Conservation (phyloP, 2,888 invertebrate species). For the Ashinkailepas kermadecensis region DNA sequence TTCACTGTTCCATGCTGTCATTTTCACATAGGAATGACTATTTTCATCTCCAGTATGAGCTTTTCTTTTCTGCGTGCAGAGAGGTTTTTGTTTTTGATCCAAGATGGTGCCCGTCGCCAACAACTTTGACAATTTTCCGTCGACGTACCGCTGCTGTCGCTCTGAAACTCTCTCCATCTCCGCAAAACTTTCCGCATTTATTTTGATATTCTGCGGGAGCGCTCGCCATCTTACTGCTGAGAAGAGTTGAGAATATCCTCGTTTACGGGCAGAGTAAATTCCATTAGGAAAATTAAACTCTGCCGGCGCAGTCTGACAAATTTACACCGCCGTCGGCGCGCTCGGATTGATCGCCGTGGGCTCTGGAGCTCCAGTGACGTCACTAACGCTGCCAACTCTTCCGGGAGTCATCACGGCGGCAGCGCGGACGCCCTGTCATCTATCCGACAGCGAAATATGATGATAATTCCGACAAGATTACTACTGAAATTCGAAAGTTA, state of each 20-base stretch:
- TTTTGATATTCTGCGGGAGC: conserved; percentile 11
- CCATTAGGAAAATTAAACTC: conserved; percentile 19
- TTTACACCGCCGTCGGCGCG: conserved; percentile 1
- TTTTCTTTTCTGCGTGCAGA: too few relatives aligned
- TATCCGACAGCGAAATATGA: conserved; percentile 12
- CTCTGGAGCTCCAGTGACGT: not conserved
- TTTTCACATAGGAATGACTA: not conserved
- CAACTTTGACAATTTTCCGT: conserved; percentile 21
- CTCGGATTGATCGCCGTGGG: not conserved
- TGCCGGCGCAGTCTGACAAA: not conserved
- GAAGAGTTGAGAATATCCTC: conserved; percentile 19
- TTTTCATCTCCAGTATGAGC: too few relatives aligned
- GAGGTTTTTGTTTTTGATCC: conserved; percentile 11
- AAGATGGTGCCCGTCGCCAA: conserved; percentile 17
- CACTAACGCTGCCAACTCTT: not conserved
- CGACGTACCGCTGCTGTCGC: not conserved
- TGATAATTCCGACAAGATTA: conserved; percentile 13
- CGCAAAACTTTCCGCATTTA: conserved; percentile 16
- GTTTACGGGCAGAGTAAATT: conserved; percentile 20
- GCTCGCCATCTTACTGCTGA: not conserved
- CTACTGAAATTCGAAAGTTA: conserved; percentile 19
- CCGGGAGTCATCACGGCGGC: conserved; percentile 6
- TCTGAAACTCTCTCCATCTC: conserved; percentile 18
- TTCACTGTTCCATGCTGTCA: not conserved
- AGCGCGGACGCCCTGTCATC: conserved; percentile 13